phyloP scores from a whole-genome alignment of 2,888 invertebrate genomes.

The Nomada lathburiana region DNA sequence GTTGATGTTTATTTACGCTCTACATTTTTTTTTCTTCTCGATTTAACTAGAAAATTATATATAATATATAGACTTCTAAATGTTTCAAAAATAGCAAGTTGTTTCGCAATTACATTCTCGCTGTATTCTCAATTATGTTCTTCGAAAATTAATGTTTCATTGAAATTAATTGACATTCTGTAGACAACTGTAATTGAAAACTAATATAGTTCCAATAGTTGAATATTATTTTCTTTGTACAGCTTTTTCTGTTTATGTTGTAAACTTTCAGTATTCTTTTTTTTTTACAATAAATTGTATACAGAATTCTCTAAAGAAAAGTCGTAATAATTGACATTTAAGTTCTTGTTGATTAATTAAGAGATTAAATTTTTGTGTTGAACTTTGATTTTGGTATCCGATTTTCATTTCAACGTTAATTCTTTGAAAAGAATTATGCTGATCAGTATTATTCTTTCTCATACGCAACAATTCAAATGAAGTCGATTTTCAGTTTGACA shows the following conservation, averaged over 20 bases:
- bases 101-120: conserved; percentile 25
- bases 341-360: conserved; percentile 25
- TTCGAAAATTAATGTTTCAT: conserved; percentile 29
- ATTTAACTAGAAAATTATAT: conserved; percentile 39
- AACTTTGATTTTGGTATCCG: conserved; percentile 44
- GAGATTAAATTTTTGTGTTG: conserved; percentile 6
- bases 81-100: conserved; percentile 13
- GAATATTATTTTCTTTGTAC: conserved; percentile 23
- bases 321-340: conserved; percentile 17
- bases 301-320: conserved; percentile 9
- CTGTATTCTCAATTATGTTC: conserved; percentile 22
- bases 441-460: conserved; percentile 72
- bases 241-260: conserved; percentile 21
- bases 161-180: conserved; percentile 19
- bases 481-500: conserved; percentile 51
- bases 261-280: conserved; percentile 47
- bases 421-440: conserved; percentile 46
- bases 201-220: conserved; percentile 25
- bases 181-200: conserved; percentile 31
- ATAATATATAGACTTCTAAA: conserved; percentile 20
- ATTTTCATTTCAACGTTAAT: conserved; percentile 31
- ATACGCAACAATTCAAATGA: conserved; percentile 49
- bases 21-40: conserved; percentile 46
- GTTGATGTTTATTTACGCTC: conserved; percentile 50
- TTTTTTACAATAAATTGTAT: conserved; percentile 13